Conservation (phyloP, 1,140 invertebrate genomes). For the Zophobas morio region DNA sequence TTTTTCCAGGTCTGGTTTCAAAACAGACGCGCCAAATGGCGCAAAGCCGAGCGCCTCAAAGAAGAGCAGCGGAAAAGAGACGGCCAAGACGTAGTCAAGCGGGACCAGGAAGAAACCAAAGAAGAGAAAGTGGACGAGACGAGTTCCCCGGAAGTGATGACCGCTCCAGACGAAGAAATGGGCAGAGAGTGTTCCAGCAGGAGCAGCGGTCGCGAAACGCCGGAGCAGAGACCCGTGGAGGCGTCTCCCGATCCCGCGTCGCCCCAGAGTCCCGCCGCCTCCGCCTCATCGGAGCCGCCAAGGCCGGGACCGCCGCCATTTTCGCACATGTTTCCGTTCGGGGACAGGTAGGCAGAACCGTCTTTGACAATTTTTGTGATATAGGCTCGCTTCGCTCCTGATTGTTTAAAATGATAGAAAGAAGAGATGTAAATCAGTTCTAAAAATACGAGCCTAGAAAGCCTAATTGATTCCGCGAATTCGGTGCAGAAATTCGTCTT, state of each 20-base stretch:
- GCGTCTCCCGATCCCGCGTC: slow-evolving; percentile 55
- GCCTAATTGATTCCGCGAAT: too few species aligned
- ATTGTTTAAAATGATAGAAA: too few species aligned
- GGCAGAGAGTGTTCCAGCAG: slow-evolving; percentile 61
- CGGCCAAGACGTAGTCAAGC: slow-evolving; percentile 75
- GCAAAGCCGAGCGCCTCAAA: slow-evolving; percentile 91
- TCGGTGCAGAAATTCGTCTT: too few species aligned
- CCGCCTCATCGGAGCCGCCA: slow-evolving; percentile 60
- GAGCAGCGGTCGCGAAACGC: slow-evolving; percentile 60
- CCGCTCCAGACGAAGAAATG: slow-evolving; percentile 58
- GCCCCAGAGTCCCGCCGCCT: slow-evolving; percentile 63
- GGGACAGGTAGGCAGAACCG: slow-evolving; percentile 58
- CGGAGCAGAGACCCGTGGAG: slow-evolving; percentile 56
- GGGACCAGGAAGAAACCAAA: slow-evolving; percentile 69
- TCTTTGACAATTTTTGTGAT: too few species aligned
- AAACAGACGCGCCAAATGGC: slow-evolving; percentile 94
- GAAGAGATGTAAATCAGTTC: too few species aligned
- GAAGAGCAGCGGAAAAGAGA: slow-evolving; percentile 90
- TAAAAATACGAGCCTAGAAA: too few species aligned
- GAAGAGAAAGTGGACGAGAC: slow-evolving; percentile 65
- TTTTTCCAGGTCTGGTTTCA: slow-evolving; percentile 92
- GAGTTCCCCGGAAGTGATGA: slow-evolving; percentile 59
- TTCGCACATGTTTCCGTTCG: slow-evolving; percentile 65
- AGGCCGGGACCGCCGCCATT: slow-evolving; percentile 60
- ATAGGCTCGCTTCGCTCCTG: too few species aligned